phyloP scores from a whole-genome alignment of 2,888 invertebrate genomes.

The Geophilus truncorum region DNA sequence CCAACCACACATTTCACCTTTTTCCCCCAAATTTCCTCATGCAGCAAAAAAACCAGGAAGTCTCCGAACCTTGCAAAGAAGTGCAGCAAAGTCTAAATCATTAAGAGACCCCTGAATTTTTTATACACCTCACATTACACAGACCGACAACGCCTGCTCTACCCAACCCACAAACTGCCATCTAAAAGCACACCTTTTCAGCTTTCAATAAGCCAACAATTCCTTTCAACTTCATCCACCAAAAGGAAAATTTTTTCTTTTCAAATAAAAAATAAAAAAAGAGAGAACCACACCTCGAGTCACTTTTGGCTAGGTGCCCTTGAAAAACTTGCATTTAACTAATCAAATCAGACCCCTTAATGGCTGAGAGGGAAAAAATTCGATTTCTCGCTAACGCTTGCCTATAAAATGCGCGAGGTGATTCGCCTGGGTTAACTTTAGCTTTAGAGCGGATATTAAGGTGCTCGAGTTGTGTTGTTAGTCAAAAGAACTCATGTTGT shows the following conservation, averaged over 20 bases:
- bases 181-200: conserved; percentile 12
- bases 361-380: background rate
- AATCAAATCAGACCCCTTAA: background rate
- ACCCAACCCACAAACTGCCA: conserved; percentile 5
- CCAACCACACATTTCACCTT: too few relatives aligned
- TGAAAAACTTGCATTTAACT: background rate
- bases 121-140: background rate
- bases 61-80: background rate
- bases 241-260: background rate
- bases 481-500: background rate
- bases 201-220: conserved; percentile 1
- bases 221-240: background rate
- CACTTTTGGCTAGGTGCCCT: background rate
- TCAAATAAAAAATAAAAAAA: background rate
- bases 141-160: conserved; percentile 1
- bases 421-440: background rate
- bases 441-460: background rate
- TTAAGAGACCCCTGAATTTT: conserved; percentile 1
- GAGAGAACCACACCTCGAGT: background rate
- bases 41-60: background rate
- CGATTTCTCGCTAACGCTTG: background rate
- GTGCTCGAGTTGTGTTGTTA: background rate
- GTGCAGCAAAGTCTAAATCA: background rate
- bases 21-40: background rate
- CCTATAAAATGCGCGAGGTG: background rate